These are phyloP conservation scores for Cinclus mexicanus DNA, from an alignment of 2,113 vertebrate genomes.

Conservation along the genomic window DNA sequence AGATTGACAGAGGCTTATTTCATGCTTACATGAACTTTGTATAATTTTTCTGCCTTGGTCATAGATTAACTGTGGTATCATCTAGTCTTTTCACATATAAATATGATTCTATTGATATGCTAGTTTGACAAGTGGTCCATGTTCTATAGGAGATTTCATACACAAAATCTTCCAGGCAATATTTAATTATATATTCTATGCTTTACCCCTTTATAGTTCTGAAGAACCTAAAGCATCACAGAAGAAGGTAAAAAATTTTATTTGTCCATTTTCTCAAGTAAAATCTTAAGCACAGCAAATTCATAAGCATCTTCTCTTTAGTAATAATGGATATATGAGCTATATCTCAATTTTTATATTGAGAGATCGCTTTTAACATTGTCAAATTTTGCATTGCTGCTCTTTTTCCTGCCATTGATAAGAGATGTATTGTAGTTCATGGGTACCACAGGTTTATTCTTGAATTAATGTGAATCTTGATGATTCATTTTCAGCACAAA, in stretches of 20 bases:
- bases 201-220: slow-evolving; percentile 75
- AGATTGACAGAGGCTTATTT: background rate
- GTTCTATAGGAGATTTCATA: background rate
- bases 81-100: background rate
- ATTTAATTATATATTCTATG: slow-evolving; percentile 24
- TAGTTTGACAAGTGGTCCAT: background rate
- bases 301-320: background rate
- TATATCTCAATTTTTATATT: too few species aligned
- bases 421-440: background rate
- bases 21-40: background rate
- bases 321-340: background rate
- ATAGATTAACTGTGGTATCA: background rate
- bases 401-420: background rate
- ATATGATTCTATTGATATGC: background rate
- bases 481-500: slow-evolving; percentile 84
- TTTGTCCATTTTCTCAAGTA: background rate
- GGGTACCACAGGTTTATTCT: background rate
- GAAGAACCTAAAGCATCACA: slow-evolving; percentile 86
- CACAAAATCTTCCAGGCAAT: background rate
- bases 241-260: slow-evolving; percentile 84
- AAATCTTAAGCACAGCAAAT: background rate
- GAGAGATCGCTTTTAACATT: background rate
- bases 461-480: background rate
- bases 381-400: background rate
- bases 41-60: background rate